A percentile compares a stretch with the other conserved stretches of the same genome.
Evolutionary conservation across 2,888 invertebrate species (phyloP).

Genomic region (Cryptus viduatorius): DNA sequence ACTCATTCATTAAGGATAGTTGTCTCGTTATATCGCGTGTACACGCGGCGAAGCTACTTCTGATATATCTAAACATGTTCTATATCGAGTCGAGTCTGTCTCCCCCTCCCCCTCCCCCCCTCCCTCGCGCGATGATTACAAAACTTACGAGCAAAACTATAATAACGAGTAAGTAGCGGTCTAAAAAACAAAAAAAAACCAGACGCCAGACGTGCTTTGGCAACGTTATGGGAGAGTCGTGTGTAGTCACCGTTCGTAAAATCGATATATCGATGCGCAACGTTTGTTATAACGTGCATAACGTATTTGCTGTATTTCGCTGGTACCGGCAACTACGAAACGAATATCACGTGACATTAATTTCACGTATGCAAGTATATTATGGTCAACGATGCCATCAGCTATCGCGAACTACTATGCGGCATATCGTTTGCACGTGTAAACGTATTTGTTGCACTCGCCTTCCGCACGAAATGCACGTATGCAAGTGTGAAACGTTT

Average conservation of each 20-base stretch:
- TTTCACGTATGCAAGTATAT: constrained; percentile 31
- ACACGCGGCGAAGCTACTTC: not conserved
- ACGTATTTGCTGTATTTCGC: constrained; percentile 15
- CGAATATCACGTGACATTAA: constrained; percentile 36
- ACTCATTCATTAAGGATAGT: constrained; percentile 67
- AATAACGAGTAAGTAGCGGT: not conserved
- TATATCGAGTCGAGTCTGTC: constrained; percentile 15
- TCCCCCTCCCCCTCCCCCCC: not conserved
- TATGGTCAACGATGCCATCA: constrained; percentile 14
- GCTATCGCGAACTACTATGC: not conserved
- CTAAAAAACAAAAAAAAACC: not conserved
- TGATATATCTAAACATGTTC: not conserved
- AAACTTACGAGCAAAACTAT: constrained; percentile 16
- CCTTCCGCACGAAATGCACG: constrained; percentile 24
- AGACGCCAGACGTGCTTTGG: constrained; percentile 21
- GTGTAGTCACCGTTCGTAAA: constrained; percentile 16
- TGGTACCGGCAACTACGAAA: constrained; percentile 31
- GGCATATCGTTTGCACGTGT: constrained; percentile 32
- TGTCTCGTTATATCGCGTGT: constrained; percentile 58
- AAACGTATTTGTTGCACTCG: not conserved
- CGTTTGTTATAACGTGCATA: constrained; percentile 8
- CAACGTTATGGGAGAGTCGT: not conserved
- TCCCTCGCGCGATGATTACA: constrained; percentile 8
- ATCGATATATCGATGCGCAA: constrained; percentile 58
- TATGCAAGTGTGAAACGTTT: constrained; percentile 17